A percentile compares a stretch with the other conserved stretches of the same genome.
Conservation (phyloP, 2,113 vertebrate genomes). For the Epinephelus lanceolatus region DNA sequence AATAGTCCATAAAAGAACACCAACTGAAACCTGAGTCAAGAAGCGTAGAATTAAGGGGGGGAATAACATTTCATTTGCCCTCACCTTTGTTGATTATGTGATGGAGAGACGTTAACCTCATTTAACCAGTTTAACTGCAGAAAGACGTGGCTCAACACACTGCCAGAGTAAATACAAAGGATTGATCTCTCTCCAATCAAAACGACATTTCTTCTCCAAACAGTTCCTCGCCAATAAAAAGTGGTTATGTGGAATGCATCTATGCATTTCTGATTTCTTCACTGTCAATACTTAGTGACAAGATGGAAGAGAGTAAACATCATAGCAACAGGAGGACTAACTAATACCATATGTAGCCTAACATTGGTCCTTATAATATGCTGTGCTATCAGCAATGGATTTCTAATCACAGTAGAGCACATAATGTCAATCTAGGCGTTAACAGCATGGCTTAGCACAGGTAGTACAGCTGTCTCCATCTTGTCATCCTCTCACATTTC, state of each 20-base stretch:
- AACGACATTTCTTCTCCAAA: not conserved
- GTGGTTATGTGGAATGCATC: not conserved
- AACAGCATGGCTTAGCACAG: not conserved
- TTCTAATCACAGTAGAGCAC: not conserved
- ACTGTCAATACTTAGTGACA: not conserved
- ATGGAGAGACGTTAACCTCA: not conserved
- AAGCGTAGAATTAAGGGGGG: not conserved
- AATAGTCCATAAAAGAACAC: not conserved
- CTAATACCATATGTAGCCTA: not conserved
- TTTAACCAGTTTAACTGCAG: not conserved
- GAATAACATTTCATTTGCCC: not conserved
- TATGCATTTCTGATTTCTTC: not conserved
- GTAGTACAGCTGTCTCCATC: not conserved
- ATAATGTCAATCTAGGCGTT: conserved; percentile 3
- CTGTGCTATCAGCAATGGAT: not conserved
- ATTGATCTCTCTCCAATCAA: conserved; percentile 15
- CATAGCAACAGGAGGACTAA: not conserved
- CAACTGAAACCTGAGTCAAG: not conserved
- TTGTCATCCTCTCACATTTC: conserved; percentile 28
- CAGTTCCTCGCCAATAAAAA: not conserved
- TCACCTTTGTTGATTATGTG: not conserved
- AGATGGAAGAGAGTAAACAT: not conserved
- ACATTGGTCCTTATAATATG: not conserved
- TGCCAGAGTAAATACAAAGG: conserved; percentile 11
- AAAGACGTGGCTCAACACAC: not conserved